Conservation (phyloP, 2,113 vertebrate species). For the Onychostoma macrolepis region DNA sequence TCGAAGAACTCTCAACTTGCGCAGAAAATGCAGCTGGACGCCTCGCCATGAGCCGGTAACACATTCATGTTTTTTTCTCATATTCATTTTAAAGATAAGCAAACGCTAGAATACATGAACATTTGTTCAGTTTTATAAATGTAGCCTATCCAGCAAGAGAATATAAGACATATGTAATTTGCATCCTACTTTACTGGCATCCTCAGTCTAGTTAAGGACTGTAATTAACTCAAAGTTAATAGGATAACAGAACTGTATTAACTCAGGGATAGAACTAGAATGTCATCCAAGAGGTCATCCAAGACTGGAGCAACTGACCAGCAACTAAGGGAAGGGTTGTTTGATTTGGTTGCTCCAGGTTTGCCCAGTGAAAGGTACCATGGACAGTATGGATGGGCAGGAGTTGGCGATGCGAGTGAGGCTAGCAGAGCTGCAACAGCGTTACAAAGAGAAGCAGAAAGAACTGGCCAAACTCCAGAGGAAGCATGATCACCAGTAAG, state of each 20-base stretch:
- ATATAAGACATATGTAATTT: neutral
- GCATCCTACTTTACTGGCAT: neutral
- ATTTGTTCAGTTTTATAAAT: neutral
- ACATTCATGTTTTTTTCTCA: neutral
- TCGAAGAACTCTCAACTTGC: slow-evolving; percentile 83
- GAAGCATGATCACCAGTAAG: slow-evolving; percentile 88
- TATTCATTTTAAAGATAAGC: neutral
- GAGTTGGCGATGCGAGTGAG: slow-evolving; percentile 92
- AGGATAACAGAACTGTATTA: neutral
- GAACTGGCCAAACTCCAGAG: slow-evolving; percentile 92
- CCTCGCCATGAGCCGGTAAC: slow-evolving; percentile 92
- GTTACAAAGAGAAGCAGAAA: slow-evolving; percentile 95
- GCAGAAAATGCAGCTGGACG: slow-evolving; percentile 90
- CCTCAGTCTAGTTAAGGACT: neutral
- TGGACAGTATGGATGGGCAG: slow-evolving; percentile 89
- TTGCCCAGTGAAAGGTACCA: slow-evolving; percentile 88
- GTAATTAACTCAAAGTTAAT: neutral
- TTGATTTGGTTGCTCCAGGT: slow-evolving; percentile 73
- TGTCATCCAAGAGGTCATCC: neutral
- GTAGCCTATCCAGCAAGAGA: neutral
- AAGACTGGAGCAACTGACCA: neutral
- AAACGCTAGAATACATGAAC: neutral
- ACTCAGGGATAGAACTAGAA: neutral
- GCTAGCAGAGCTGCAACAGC: slow-evolving; percentile 89
- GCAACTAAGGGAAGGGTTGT: neutral